phyloP scores from a whole-genome alignment of 2,113 vertebrate species.

The Myotis lucifugus region DNA sequence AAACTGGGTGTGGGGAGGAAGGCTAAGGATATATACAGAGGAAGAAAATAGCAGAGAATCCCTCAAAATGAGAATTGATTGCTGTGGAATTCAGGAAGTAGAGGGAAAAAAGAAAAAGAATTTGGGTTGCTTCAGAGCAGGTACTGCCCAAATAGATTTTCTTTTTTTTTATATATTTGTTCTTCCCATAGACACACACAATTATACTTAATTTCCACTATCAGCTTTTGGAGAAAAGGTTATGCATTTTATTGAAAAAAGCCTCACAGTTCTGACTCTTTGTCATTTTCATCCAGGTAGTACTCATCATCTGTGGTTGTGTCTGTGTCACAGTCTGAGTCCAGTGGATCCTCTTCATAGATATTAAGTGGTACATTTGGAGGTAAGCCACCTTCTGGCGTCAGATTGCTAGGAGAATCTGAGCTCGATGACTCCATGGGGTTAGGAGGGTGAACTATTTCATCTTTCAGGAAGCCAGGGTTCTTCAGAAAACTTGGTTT shows the following conservation, averaged over 20 bases:
- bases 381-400: constrained; percentile 80
- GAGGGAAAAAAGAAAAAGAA: not conserved
- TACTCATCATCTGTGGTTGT: constrained; percentile 97
- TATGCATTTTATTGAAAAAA: not conserved
- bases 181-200: not conserved
- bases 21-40: not conserved
- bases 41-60: not conserved
- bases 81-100: not conserved
- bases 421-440: constrained; percentile 75
- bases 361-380: constrained; percentile 79
- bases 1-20: not conserved
- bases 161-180: not conserved
- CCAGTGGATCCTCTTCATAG: constrained; percentile 80
- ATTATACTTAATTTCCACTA: not conserved
- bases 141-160: not conserved
- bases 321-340: constrained; percentile 91
- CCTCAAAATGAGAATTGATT: not conserved
- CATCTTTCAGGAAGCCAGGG: constrained; percentile 81
- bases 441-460: constrained; percentile 49
- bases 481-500: constrained; percentile 88
- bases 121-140: not conserved
- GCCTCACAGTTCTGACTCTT: constrained; percentile 88
- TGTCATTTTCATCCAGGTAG: constrained; percentile 90
- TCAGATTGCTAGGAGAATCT: constrained; percentile 75
- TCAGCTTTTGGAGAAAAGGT: constrained; percentile 25